Evolutionary conservation across 2,797 vertebrate genomes (phyloP).

Genomic region (Chiloscyllium punctatum): DNA sequence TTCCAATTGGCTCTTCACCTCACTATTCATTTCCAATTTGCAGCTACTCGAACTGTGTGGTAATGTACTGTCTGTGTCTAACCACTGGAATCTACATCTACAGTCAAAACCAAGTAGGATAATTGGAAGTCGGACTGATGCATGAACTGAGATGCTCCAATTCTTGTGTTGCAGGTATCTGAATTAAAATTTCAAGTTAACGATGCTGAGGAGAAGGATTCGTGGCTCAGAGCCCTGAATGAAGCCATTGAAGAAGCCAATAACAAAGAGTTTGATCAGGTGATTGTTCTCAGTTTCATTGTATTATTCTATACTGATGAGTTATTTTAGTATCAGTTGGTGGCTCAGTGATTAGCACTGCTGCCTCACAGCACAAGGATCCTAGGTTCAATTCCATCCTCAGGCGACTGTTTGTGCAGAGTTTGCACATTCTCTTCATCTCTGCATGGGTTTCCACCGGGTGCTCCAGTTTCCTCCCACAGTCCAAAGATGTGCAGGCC

Average conservation of each 20-base stretch:
- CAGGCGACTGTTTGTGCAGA: too few relatives aligned
- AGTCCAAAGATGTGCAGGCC: too few relatives aligned
- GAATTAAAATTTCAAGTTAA: slow-evolving; percentile 22
- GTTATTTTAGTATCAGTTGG: not conserved
- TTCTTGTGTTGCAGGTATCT: slow-evolving; percentile 14
- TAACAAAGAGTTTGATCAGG: slow-evolving; percentile 32
- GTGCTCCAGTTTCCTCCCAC: too few relatives aligned
- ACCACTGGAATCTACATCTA: not conserved
- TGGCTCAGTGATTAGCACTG: too few relatives aligned
- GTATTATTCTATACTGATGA: too few relatives aligned
- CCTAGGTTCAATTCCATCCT: too few relatives aligned
- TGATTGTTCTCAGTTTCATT: not conserved
- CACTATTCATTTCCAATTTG: not conserved
- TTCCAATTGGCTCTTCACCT: not conserved
- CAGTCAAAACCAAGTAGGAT: not conserved
- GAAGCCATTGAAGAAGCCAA: slow-evolving; percentile 12
- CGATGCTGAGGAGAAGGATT: slow-evolving; percentile 1
- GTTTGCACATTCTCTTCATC: too few relatives aligned
- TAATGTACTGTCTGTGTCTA: not conserved
- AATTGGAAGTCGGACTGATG: not conserved
- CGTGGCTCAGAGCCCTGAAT: not conserved
- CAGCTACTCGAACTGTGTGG: not conserved
- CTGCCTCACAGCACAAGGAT: too few relatives aligned
- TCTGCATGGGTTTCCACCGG: too few relatives aligned
- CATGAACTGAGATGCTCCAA: not conserved